Base-by-base conservation (phyloP, 2,113 vertebrate species). In the Nannobrachium achirus region DNA sequence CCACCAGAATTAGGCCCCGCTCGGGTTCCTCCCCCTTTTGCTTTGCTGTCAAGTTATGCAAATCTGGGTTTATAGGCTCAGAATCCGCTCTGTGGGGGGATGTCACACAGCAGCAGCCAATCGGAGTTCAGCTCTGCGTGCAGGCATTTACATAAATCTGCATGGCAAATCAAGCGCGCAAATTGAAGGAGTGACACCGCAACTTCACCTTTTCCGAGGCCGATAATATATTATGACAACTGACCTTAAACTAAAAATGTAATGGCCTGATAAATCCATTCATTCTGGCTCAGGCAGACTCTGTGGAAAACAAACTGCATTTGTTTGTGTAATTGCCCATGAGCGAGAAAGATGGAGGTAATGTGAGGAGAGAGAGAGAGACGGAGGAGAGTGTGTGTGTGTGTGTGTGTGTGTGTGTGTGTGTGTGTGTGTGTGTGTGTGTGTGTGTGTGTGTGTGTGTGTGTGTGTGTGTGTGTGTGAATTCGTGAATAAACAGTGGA, bases 311-410 rank as follows among this genome's bases (percentile, higher is more conserved):
- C 78, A 87, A 87, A 89, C 77, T 66, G 84, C 69, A 84, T 89
- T 87, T 89, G 88, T 83, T 85, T 84, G 84, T 85, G 83, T 90
- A 91, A 89, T 90, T 91, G 87, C 75, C 88, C 88, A 76, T 89
- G 85, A 88, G 85, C 46, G 33, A 71, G 56, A 62, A 72, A 79
- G 83, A 78, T 50, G 61, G 67, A 51, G 55, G 50, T 56, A n/a
- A 76, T 66, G 66, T 53, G 20, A 69, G 57, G 53, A 58, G 39
- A 53, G 61, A 41, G 68, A 38, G 38, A 38, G 45, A 33, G 56
- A 50, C 10, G 44, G 44, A 50, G 48, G 25, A 33, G 3, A 4
- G 65, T n/a, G 73, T 63, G 61, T 6, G 9, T 6, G 50, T 42
- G 48, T 46, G 51, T 10, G 75, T 44, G 58, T 33, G 25, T 33